A percentile compares a stretch with the other conserved stretches of the same genome.
phyloP scores from a whole-genome alignment of 2,888 invertebrate genomes.

The Oscheius sp. region DNA sequence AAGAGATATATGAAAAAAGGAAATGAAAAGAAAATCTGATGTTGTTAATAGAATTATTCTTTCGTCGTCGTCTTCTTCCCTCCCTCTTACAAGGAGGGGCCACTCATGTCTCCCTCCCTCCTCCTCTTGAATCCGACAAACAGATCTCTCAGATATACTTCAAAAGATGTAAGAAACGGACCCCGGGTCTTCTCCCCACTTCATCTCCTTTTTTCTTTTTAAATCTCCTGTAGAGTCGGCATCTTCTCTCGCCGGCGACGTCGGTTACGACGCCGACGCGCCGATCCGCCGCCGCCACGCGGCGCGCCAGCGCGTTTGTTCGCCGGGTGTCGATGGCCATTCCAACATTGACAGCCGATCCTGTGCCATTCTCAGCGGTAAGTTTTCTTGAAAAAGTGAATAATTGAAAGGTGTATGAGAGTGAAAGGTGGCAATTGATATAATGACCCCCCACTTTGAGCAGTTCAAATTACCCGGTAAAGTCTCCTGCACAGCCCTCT shows the following conservation, averaged over 20 bases:
- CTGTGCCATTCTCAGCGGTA: constrained; percentile 60
- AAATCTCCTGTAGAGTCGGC: constrained; percentile 26
- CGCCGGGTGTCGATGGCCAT: constrained; percentile 67
- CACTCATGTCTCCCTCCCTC: no score
- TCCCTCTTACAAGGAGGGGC: no score
- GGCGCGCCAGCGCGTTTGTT: constrained; percentile 62
- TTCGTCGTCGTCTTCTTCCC: no score
- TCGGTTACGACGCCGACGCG: constrained; percentile 35
- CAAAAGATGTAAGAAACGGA: no score
- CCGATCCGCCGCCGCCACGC: constrained; percentile 33
- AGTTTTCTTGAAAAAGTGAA: constrained; percentile 25
- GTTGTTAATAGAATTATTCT: no score
- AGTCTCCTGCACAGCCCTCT: background rate
- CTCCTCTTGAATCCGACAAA: no score
- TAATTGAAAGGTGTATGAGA: background rate
- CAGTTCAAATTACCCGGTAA: background rate
- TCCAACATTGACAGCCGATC: constrained; percentile 64
- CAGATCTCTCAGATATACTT: no score
- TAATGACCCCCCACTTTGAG: no score
- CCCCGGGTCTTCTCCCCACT: no score
- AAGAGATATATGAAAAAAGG: no score
- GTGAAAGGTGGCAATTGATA: no score
- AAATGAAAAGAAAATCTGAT: no score
- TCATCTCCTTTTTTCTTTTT: background rate
- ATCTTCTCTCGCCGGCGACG: constrained; percentile 32